Base-by-base conservation (phyloP, 2,113 vertebrate genomes). In the Maccullochella peelii region DNA sequence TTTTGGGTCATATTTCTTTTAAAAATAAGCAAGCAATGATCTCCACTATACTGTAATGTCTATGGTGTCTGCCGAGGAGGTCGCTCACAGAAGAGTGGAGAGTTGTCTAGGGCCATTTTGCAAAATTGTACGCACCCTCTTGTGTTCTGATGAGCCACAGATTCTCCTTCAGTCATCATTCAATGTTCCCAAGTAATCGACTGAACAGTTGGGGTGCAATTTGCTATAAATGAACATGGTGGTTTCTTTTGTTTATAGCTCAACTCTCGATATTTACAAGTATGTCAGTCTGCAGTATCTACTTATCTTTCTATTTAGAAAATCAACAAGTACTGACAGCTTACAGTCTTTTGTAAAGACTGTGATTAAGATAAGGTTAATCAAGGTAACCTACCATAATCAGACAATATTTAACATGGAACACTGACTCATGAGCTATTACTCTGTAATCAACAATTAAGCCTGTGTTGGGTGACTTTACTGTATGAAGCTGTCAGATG, bases 351-450 rank as follows among this genome's bases (percentile, higher is more conserved):
- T 62, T 11, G 4, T 59, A 52, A 72, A 63, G 20, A 62, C 20
- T 58, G 20, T 70, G 49, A 69, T n/a, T n/a, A 69, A 59, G 44
- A 15, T 27, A 1, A 55, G n/a, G 18, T 59, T 71, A 67, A 50
- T 58, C 12, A 52, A 8, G 65, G 25, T 79, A 36, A 78, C 8
- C 33, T 49, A 63, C 36, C 40, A 40, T 38, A 72, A 65, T 71
- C 38, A 57, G 44, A 52, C 21, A 38, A 50, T 33, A 30, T 61
- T 69, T 30, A 80, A 57, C 59, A 42, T 36, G n/a, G 23, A 63
- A 25, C 55, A 61, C 42, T 71, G 44, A 58, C 65, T 71, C 30
- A 76, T 52, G 23, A 59, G 57, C 62, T 59, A 25, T 61, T 80
- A 27, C 42, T 65, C 5, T 40, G 0, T 77, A 77, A 59, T 69